phyloP scores from a whole-genome alignment of 2,113 vertebrate species.

The Bolborhynchus lineola region DNA sequence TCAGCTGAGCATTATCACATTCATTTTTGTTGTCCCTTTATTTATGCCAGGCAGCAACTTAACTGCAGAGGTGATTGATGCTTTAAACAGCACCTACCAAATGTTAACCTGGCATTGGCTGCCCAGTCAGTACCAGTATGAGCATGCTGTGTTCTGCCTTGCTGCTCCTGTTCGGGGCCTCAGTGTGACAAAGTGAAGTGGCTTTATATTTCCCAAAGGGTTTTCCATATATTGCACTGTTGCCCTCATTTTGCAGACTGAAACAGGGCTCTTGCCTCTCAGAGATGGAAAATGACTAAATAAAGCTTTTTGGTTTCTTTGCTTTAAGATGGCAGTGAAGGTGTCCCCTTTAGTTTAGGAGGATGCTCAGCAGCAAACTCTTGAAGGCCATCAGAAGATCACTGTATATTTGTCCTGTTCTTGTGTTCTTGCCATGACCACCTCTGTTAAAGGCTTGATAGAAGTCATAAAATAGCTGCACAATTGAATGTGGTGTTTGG shows the following conservation, averaged over 20 bases:
- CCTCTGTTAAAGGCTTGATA: not conserved
- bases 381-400: not conserved
- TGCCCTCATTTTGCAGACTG: not conserved
- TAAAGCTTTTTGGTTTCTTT: not conserved
- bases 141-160: not conserved
- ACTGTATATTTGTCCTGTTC: fast-evolving
- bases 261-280: not conserved
- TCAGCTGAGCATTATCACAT: not conserved
- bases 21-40: not conserved
- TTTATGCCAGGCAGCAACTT: not conserved
- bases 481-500: not conserved
- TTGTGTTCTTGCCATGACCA: fast-evolving
- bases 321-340: not conserved
- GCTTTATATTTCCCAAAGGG: not conserved
- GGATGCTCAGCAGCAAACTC: not conserved
- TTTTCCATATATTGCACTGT: not conserved
- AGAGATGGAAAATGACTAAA: not conserved
- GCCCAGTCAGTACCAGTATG: not conserved
- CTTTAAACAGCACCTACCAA: not conserved
- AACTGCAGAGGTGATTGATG: not conserved
- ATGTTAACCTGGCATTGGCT: not conserved
- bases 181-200: not conserved
- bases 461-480: not conserved
- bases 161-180: not conserved
- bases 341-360: not conserved